Base-by-base conservation (phyloP, 1,140 invertebrate genomes). In the Chironomus tepperi region DNA sequence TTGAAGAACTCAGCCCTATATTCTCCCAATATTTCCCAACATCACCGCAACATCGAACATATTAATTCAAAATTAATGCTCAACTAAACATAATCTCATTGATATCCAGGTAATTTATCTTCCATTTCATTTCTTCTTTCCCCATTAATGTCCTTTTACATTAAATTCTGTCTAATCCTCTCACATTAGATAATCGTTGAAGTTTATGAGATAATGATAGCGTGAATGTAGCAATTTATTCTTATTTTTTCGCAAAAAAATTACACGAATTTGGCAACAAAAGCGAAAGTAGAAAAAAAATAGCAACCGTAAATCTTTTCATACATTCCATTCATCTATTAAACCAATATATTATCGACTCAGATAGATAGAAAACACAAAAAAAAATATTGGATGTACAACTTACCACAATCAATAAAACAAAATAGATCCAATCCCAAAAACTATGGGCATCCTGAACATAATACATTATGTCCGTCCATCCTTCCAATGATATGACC, bases 401-500 rank as follows among this genome's bases (percentile, higher is more conserved):
- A 88, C 93, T 90, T 88, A 98, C 97, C 84, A 99, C 98, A 89
- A 99, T 99, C 73, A 99, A 87, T 75, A 99, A 87, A 67, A 99
- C 97, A 85, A 99, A 99, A 85, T 99, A 99, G 77, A 98, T 96
- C 97, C 97, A 99, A 83, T 98, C 97, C 98, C 98, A 99, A 83
- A 99, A 99, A 73, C 97, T 99, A 85, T 99, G 98, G 74, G 97
- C 96, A 83, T 99, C 98, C 86, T 99, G 98, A 19, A 98, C 93
- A 82, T 98, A 98, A 81, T 97, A 97, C 98, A 99, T 99, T 77
- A 99, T 99, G 80, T 99, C 98, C 15, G 97, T 98, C 98, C 98
- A 99, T 76, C 92, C 92, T 83, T 93, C 92, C 75, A 93, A 82
- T 75, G 92, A 93, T 81, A 93, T 94, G 42, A 93, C 91, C 91